Conservation (phyloP, 2,113 vertebrate species). For the Himantopus leucocephalus region DNA sequence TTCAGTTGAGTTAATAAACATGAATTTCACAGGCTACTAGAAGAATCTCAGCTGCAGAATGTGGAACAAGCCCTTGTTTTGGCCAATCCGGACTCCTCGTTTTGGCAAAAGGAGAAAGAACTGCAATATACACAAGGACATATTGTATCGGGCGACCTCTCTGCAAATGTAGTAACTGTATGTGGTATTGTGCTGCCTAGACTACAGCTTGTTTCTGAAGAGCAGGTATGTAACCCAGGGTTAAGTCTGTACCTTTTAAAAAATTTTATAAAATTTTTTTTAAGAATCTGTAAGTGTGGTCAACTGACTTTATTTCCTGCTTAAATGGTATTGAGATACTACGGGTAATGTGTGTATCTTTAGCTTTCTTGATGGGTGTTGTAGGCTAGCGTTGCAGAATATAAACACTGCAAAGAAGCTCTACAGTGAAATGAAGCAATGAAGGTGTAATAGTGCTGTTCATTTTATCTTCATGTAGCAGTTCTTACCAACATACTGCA, state of each 20-base stretch:
- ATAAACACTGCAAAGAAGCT: neutral
- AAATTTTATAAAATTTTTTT: neutral
- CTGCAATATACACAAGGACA: constrained; percentile 79
- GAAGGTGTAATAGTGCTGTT: neutral
- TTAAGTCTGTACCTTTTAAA: neutral
- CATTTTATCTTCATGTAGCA: neutral
- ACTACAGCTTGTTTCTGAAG: constrained; percentile 42
- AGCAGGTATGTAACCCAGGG: constrained; percentile 72
- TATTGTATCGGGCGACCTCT: constrained; percentile 86
- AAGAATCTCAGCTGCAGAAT: constrained; percentile 86
- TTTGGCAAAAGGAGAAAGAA: constrained; percentile 83
- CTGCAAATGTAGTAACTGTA: constrained; percentile 83
- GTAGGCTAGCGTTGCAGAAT: neutral
- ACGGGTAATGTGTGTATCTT: neutral
- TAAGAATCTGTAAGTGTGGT: neutral
- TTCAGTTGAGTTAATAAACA: neutral
- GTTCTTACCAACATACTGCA: neutral
- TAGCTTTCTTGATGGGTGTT: neutral
- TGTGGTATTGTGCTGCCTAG: constrained; percentile 89
- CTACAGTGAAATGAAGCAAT: neutral
- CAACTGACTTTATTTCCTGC: neutral
- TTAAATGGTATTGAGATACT: neutral
- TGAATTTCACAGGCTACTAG: constrained; percentile 78
- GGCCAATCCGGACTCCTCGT: constrained; percentile 80
- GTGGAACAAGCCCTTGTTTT: constrained; percentile 87